Base-by-base conservation (phyloP, 1,140 invertebrate genomes). In the Scaptomyza hsui region DNA sequence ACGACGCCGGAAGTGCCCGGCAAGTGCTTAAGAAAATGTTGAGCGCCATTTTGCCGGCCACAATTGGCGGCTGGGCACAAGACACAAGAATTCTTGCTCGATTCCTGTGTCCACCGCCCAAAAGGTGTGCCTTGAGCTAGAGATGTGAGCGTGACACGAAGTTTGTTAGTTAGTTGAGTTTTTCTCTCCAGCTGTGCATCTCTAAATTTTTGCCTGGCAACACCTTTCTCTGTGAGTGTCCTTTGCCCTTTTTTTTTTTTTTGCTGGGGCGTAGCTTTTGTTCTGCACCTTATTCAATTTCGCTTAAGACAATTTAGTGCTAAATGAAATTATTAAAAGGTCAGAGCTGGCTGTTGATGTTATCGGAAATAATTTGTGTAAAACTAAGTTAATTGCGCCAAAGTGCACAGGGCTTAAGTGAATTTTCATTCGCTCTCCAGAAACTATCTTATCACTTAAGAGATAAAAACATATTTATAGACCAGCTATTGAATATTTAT, bases 311-410 rank as follows among this genome's bases (percentile, higher is more conserved):
- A 88, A 81, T 88, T 81, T 80, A 9, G 35, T 57, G 49, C 48
- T 72, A 73, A 88, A 88, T 78, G 71, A 70, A 82, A 88, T 88
- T 88, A 88, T 86, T 67, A 86, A 75, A 82, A 78, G 73, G 73
- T 68, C 15, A 18, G 21, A 48, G 24, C 41, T 41, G 69, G 18
- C 48, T 4, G n/a, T n/a, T 57, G 81, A 85, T 85, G 61, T 80
- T 81, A 85, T 85, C 81, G 81, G 18, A 68, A 64, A 86, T 74
- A 80, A 80, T 85, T 85, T 86, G 72, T 77, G 53, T 64, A 55
- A 63, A 76, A 69, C 47, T 32, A 47, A 63, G 69, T 67, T 68
- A 59, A 72, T 72, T 72, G 65, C 15, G 42, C 18, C 32, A 21
- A 44, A 68, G 51, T 44, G 37, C 37, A 32, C 32, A 57, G 18